phyloP scores from a whole-genome alignment of 1,140 invertebrate species.

The Macrotrachela quadricornifera region DNA sequence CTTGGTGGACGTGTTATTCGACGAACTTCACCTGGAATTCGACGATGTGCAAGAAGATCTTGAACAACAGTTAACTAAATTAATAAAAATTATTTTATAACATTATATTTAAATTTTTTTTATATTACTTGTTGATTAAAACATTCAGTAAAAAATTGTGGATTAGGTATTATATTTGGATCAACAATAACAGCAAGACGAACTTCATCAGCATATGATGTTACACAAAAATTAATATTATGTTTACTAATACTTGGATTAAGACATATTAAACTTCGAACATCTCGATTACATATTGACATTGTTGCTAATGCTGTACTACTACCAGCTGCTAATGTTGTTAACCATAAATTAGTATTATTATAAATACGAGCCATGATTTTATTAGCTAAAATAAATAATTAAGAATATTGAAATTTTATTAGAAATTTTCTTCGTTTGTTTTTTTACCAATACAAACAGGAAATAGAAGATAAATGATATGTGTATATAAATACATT shows the following conservation, averaged over 20 bases:
- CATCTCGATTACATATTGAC: slow-evolving; percentile 3
- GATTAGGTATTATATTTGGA: slow-evolving; percentile 1
- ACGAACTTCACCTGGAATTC: slow-evolving; percentile 6
- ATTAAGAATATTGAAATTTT: too few species aligned
- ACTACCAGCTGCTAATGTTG: slow-evolving; percentile 2
- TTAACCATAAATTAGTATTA: not conserved
- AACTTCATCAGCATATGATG: slow-evolving; percentile 5
- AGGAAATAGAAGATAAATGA: not conserved
- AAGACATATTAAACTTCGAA: slow-evolving; percentile 2
- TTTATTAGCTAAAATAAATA: not conserved
- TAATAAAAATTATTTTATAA: not conserved
- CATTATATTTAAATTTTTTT: not conserved
- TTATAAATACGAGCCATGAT: not conserved
- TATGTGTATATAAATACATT: slow-evolving; percentile 1
- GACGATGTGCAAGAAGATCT: slow-evolving; percentile 3
- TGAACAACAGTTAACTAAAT: not conserved
- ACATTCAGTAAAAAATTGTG: not conserved
- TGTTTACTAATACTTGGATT: not conserved
- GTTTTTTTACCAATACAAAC: not conserved
- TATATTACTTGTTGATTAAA: slow-evolving; percentile 6
- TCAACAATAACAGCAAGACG: not conserved
- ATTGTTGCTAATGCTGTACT: not conserved
- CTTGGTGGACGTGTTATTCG: not conserved
- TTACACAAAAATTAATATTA: slow-evolving; percentile 1
- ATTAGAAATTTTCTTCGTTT: too few species aligned